Evolutionary conservation across 2,888 invertebrate genomes (phyloP), one percentile per base, ranked within the genome.

Genomic region (Drosophila greeni): DNA sequence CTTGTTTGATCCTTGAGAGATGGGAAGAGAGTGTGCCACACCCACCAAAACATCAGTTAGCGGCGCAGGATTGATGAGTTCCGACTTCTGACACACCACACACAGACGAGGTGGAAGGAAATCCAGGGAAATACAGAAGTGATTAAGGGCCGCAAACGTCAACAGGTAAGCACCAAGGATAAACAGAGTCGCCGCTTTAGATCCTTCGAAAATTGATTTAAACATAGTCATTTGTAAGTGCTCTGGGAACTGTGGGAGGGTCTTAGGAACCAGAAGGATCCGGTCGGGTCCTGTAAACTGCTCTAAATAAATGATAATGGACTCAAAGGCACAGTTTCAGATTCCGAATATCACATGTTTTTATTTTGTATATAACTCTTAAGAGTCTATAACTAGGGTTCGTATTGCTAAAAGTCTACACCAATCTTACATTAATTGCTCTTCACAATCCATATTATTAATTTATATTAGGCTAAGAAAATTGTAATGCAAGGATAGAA

Each of bases 1-100:
- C 55, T 54, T 42, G 62, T 71, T 29, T 12, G 70, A 57, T 67
- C 58, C 68, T 55, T 68, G 60, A 45, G 48, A 51, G 29, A 70
- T 57, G 20, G 58, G 36, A 62, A 45, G 11, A 65, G 68, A 77
- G 74, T 72, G 76, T 64, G 52, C 20, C 70, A 74, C 73, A 64
- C 70, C 77, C 75, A 68, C 73, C 82, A 76, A 76, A 84, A 84
- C 76, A 84, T 62, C 61, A 65, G 70, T 71, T 74, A 73, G 83
- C 78, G 68, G 73, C 66, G 42, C 54, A 76, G 70, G 72, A 84
- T 74, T 83, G 72, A 75, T 85, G 84, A 85, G 83, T 85, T 84
- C 84, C 84, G 85, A 79, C 85, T 85, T 85, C 85, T 84, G 76
- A 83, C 69, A 62, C 59, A 20, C 20, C 39, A 20, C 37, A 37